Percentiles rank a stretch among this genome's conserved stretches.
Evolutionary conservation across 2,113 vertebrate genomes (phyloP).

Genomic region (Misgurnus mizolepis): DNA sequence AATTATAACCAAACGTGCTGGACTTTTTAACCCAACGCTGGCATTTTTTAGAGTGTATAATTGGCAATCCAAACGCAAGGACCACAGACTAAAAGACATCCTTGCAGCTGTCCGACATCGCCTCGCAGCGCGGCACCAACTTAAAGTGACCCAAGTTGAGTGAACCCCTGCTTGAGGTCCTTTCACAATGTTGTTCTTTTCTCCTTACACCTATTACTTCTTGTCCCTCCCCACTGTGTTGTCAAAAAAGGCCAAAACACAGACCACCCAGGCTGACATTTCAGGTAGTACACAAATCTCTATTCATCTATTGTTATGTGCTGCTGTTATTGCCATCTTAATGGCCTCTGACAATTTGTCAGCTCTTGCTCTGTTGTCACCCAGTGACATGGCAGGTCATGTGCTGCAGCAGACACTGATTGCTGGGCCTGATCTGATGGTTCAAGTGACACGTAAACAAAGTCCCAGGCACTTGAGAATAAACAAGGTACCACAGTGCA

Average conservation of each 20-base stretch:
- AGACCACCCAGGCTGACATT: conserved; percentile 5
- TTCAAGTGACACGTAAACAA: conserved; percentile 53
- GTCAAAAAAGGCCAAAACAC: background rate
- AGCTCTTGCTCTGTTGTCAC: conserved; percentile 39
- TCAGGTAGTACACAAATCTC: conserved; percentile 20
- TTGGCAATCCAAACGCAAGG: no score
- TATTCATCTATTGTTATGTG: conserved; percentile 5
- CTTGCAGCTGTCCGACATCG: no score
- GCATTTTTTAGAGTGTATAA: no score
- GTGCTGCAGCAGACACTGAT: conserved; percentile 31
- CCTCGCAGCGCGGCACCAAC: no score
- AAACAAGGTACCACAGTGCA: conserved; percentile 27
- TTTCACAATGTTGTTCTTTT: background rate
- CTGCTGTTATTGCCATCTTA: conserved; percentile 13
- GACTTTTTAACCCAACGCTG: no score
- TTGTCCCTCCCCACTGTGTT: no score
- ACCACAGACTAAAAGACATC: no score
- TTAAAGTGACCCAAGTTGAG: no score
- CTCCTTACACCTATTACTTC: background rate
- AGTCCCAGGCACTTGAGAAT: conserved; percentile 34
- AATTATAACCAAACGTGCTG: no score
- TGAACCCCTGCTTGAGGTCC: no score
- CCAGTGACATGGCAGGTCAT: conserved; percentile 45
- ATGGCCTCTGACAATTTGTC: conserved; percentile 54
- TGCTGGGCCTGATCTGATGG: conserved; percentile 33